Percentiles rank a stretch among this genome's conserved stretches.
phyloP scores from a whole-genome alignment of 2,888 invertebrate species.

The Acleris literana region DNA sequence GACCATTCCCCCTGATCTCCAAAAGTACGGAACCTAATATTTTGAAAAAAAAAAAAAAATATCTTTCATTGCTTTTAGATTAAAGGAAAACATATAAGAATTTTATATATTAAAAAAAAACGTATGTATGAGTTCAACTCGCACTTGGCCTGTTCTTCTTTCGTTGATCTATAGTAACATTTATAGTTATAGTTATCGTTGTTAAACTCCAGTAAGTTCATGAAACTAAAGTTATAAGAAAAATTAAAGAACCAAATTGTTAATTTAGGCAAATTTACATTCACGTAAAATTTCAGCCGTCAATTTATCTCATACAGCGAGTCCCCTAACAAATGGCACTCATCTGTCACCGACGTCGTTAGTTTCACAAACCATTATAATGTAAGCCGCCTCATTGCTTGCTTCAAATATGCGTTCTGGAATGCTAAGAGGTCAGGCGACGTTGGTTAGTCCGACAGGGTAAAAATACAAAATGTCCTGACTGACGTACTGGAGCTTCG shows the following conservation, averaged over 20 bases:
- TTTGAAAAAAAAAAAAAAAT: too few species aligned
- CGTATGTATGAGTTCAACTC: too few species aligned
- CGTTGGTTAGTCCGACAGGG: conserved; percentile 34
- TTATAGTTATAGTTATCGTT: too few species aligned
- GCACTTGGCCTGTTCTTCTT: too few species aligned
- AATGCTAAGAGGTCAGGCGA: conserved; percentile 33
- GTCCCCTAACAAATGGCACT: conserved; percentile 60
- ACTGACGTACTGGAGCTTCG: conserved; percentile 50
- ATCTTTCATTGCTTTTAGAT: too few species aligned
- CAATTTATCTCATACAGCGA: conserved; percentile 38
- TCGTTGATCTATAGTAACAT: too few species aligned
- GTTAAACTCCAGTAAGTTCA: too few species aligned
- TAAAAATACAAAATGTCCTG: conserved; percentile 54
- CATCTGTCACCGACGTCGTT: conserved; percentile 65
- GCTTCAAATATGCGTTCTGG: conserved; percentile 2
- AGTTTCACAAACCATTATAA: conserved; percentile 53
- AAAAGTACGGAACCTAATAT: too few species aligned
- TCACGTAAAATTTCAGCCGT: conserved; percentile 24
- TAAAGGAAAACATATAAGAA: too few species aligned
- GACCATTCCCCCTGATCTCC: too few species aligned
- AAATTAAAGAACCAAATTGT: neutral
- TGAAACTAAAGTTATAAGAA: too few species aligned
- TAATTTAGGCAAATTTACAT: conserved; percentile 14
- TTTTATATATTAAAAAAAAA: too few species aligned
- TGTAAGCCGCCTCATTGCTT: conserved; percentile 41